Percentiles rank a stretch among this genome's conserved stretches.
These are phyloP conservation scores for Latrodectus hesperus DNA, from an alignment of 2,888 invertebrate genomes.

Conservation along the genomic window DNA sequence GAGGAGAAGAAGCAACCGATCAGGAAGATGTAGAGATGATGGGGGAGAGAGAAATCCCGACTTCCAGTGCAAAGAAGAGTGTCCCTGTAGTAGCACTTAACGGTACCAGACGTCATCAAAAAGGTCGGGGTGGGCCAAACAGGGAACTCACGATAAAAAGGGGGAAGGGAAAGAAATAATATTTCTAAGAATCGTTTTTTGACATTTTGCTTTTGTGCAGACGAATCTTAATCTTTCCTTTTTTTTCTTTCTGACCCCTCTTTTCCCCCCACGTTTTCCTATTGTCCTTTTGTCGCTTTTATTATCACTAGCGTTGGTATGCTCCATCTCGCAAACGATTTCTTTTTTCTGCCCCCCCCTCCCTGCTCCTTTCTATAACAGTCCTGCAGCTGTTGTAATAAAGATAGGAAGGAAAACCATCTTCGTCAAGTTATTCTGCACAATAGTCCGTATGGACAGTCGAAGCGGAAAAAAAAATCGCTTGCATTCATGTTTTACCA, in stretches of 20 bases:
- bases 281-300: slow-evolving; percentile 45
- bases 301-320: slow-evolving; percentile 44
- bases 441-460: not conserved
- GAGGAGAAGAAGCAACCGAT: slow-evolving; percentile 12
- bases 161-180: slow-evolving; percentile 31
- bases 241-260: slow-evolving; percentile 2
- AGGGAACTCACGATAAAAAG: slow-evolving; percentile 30
- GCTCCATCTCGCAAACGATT: slow-evolving; percentile 18
- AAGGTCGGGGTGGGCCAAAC: slow-evolving; percentile 58
- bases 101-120: slow-evolving; percentile 45
- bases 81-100: slow-evolving; percentile 62
- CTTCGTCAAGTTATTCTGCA: not conserved
- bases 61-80: slow-evolving; percentile 2
- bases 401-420: slow-evolving; percentile 38
- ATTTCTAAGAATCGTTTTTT: slow-evolving; percentile 54
- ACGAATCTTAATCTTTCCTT: slow-evolving; percentile 53
- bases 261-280: slow-evolving; percentile 4
- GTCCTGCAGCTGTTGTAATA: slow-evolving; percentile 43
- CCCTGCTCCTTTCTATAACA: not conserved
- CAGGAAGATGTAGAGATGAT: slow-evolving; percentile 9
- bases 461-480: not conserved
- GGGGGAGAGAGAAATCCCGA: not conserved
- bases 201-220: slow-evolving; percentile 55
- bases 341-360: slow-evolving; percentile 1
- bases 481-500: not conserved